phyloP scores from a whole-genome alignment of 2,113 vertebrate species.

The Fulica atra region DNA sequence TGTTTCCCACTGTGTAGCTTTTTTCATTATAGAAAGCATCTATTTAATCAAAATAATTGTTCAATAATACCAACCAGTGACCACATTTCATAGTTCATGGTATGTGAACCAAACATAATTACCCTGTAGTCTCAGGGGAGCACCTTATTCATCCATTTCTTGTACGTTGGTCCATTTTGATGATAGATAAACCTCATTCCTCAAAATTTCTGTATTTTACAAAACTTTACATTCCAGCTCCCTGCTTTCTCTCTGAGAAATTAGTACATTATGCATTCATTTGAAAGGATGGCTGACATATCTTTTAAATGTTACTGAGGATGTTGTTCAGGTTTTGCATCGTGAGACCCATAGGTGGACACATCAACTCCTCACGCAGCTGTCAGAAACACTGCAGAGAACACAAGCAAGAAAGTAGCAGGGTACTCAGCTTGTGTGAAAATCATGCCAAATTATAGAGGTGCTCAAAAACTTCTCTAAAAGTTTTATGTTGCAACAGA shows the following conservation, averaged over 20 bases:
- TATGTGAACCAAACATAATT: neutral
- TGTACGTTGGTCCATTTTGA: neutral
- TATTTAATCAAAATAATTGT: constrained; percentile 33
- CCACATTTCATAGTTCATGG: constrained; percentile 1
- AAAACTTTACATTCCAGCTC: neutral
- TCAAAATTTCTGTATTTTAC: neutral
- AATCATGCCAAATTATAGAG: neutral
- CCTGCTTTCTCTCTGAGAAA: neutral
- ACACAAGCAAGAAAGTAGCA: neutral
- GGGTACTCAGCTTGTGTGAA: neutral
- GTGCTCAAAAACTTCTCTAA: neutral
- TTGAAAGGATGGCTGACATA: neutral
- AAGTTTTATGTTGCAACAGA: neutral
- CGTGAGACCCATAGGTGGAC: neutral
- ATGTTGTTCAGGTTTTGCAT: neutral
- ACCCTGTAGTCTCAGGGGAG: neutral
- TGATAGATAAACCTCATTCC: neutral
- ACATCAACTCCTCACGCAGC: neutral
- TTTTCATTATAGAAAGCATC: neutral
- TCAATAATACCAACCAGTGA: neutral
- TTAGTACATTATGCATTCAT: neutral
- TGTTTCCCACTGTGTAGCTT: neutral
- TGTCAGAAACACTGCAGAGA: neutral
- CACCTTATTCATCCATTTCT: neutral
- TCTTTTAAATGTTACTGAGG: neutral